A percentile compares a stretch with the other conserved stretches of the same genome.
These are phyloP conservation scores for Arizona elegans DNA, from an alignment of 2,113 vertebrate genomes.

Conservation along the genomic window DNA sequence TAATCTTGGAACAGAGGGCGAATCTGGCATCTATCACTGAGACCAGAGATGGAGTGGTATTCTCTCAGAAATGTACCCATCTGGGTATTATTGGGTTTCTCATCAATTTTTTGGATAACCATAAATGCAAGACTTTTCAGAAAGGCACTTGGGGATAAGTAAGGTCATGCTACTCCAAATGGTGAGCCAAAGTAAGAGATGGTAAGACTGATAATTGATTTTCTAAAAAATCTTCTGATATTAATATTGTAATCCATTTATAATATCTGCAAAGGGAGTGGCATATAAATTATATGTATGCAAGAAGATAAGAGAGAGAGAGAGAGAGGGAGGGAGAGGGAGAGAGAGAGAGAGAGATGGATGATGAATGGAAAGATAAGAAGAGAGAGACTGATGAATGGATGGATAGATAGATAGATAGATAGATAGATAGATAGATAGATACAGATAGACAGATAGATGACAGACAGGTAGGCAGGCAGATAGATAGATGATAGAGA, in stretches of 20 bases:
- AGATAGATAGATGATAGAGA: too few relatives aligned
- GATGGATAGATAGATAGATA: too few relatives aligned
- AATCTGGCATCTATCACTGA: neutral
- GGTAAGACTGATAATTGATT: neutral
- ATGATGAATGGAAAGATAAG: too few relatives aligned
- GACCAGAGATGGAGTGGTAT: neutral
- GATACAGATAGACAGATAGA: too few relatives aligned
- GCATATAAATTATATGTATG: neutral
- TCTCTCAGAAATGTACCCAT: neutral
- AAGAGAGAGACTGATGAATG: too few relatives aligned
- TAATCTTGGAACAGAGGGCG: neutral
- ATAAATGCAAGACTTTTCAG: neutral
- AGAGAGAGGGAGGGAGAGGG: too few relatives aligned
- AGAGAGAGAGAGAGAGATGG: too few relatives aligned
- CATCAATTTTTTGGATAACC: neutral
- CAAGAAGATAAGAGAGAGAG: too few relatives aligned
- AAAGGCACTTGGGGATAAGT: neutral
- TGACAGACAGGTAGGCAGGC: too few relatives aligned
- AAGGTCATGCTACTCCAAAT: neutral
- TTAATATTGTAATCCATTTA: neutral
- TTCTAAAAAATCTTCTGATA: neutral
- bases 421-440: neutral
- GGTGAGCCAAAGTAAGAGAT: neutral
- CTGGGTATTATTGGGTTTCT: neutral
- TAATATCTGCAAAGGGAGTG: neutral